Percentiles rank a stretch among this genome's conserved stretches.
Conservation (phyloP, 2,797 vertebrate species). For the Hemibagrus guttatus region DNA sequence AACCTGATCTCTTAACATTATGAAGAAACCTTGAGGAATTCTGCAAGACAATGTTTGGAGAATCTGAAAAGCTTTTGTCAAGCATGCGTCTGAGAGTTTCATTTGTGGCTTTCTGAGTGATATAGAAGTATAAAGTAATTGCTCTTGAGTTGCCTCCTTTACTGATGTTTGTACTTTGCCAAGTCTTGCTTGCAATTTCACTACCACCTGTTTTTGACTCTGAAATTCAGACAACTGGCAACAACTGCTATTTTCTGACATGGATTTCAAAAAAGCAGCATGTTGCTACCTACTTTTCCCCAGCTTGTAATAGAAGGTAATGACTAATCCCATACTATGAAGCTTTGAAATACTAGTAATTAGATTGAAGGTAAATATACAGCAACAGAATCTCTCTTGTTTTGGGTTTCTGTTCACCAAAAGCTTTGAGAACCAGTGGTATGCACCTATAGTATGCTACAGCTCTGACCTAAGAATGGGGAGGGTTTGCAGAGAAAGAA, state of each 20-base stretch:
- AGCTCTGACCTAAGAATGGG: constrained; percentile 40
- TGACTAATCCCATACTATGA: constrained; percentile 54
- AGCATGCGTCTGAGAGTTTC: neutral
- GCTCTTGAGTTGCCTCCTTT: neutral
- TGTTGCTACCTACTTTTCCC: constrained; percentile 38
- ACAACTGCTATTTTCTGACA: constrained; percentile 32
- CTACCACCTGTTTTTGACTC: constrained; percentile 17
- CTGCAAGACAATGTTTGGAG: neutral
- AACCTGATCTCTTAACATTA: neutral
- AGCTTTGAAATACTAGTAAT: constrained; percentile 64
- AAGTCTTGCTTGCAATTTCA: constrained; percentile 2
- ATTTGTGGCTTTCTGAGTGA: constrained; percentile 5
- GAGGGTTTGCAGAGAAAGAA: constrained; percentile 50
- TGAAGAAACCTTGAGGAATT: neutral
- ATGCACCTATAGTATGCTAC: constrained; percentile 28
- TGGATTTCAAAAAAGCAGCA: neutral
- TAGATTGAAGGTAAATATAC: constrained; percentile 58
- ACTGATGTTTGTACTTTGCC: neutral
- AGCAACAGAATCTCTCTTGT: constrained; percentile 35
- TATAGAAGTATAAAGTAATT: neutral
- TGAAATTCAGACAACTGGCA: neutral
- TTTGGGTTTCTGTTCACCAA: constrained; percentile 30
- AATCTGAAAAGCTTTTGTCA: neutral
- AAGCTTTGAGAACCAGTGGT: constrained; percentile 40
- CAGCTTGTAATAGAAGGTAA: constrained; percentile 56